Percentiles rank a stretch among this genome's conserved stretches.
Conservation (phyloP, 2,888 invertebrate genomes). For the Auanema freiburgensis region DNA sequence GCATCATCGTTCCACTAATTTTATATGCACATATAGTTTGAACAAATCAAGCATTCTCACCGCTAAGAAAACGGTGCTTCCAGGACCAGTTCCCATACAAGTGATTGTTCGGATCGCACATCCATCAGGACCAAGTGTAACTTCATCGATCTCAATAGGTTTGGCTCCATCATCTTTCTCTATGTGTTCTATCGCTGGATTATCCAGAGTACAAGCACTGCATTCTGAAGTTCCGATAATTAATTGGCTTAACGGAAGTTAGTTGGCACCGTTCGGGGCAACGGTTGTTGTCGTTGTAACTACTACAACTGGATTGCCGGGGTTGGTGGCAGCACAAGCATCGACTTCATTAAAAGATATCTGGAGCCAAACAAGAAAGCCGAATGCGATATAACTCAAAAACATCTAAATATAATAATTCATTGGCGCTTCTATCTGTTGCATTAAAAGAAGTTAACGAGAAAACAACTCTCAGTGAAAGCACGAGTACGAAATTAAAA, state of each 20-base stretch:
- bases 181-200: slow-evolving; percentile 9
- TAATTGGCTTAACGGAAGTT: neutral
- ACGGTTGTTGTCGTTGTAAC: slow-evolving; percentile 2
- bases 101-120: slow-evolving; percentile 12
- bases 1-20: slow-evolving; percentile 11
- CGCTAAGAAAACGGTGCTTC: slow-evolving; percentile 8
- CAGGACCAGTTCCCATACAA: slow-evolving; percentile 6
- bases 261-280: neutral
- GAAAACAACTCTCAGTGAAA: no score
- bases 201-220: slow-evolving; percentile 5
- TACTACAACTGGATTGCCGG: neutral
- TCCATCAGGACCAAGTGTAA: slow-evolving; percentile 2
- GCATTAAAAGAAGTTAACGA: no score
- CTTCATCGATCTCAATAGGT: neutral
- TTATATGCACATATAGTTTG: neutral
- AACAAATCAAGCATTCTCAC: slow-evolving; percentile 5
- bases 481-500: neutral
- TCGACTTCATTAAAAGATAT: neutral
- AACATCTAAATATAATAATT: no score
- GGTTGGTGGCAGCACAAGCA: slow-evolving; percentile 3
- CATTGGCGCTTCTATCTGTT: no score
- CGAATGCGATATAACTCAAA: no score
- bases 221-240: slow-evolving; percentile 4
- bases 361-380: neutral
- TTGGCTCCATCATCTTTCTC: neutral